Base-by-base conservation (phyloP, 2,113 vertebrate genomes). In the Bungarus multicinctus region DNA sequence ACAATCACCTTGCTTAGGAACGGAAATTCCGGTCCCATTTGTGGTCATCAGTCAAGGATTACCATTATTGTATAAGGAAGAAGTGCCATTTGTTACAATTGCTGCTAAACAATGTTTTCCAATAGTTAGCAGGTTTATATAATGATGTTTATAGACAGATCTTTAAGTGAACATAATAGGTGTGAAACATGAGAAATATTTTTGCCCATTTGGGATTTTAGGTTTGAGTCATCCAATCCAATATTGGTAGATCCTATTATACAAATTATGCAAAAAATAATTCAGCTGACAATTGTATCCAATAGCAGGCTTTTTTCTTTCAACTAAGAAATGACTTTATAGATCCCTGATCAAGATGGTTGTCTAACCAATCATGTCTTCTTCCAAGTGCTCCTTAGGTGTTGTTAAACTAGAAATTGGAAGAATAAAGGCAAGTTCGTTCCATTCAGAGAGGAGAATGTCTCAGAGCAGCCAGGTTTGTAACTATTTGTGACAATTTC, bases 381-480 rank as follows among this genome's bases (percentile, higher is more conserved):
- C 94, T 94, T 94, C 95, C 60, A 86, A 99, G 99, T 99, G 98
- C 97, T 99, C 98, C 55, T 96, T 98, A 94, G 99, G 99, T 93
- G 98, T 98, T 0, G 98, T 99, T 58, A 98, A 97, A 92, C 96
- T 99, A 97, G 99, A 99, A 94, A 98, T 99, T 0, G 99, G 99
- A 95, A 97, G 99, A 97, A 98, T 99, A 95, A 99, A 99, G 96
- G 97, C 99, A 0, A 98, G 99, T 0, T 98, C 99, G 0, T 99
- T 99, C 96, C 99, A 99, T 95, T 99, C 99, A 1, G 99, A 99
- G 96, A 98, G 99, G 91, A 98, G 99, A 81, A 97, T 98, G 87
- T 99, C 99, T 60, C 98, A 98, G 89, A 97, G 98, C 95, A 99
- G 99, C 97, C 98, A 99, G 98, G 99, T 99, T 94, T 55, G 97